Evolutionary conservation across 53 echinoderm and acorn worm genomes (phyloP), one percentile per base, ranked within the genome.

Genomic region (Hippasteria phrygiana): DNA sequence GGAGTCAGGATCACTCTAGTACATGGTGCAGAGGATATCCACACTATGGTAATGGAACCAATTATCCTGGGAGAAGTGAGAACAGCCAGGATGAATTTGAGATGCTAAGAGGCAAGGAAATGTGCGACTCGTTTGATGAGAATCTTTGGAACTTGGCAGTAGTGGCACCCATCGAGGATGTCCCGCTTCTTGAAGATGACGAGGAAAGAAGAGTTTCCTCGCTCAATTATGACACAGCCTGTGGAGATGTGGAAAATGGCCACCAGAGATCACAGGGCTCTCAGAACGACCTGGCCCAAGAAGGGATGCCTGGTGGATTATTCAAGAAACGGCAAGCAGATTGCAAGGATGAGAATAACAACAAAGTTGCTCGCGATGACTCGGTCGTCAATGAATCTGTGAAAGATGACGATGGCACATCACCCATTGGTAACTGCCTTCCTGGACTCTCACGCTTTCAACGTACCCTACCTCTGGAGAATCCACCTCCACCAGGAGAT

Each of bases 341-440:
- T 5, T 48, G 59, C 42, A 47, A 83, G 2, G 13, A 0, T n/a
- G 47, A 64, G 51, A 36, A 33, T 36, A 34, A 51, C 53, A 27
- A 24, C 12, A n/a, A n/a, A n/a, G n/a, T n/a, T n/a, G n/a, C n/a
- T n/a, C n/a, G n/a, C n/a, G 53, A 85, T 70, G 24, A 47, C 6
- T 71, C 85, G 1, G 37, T 71, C 70, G 35, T 85, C 48, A 67
- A 85, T 50, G 85, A 85, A 13, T 69, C 85, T 48, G 85, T 85
- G 31, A 51, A 70, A 38, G 54, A 71, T 39, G 85, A 53, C 3
- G 38, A 12, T 3, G 4, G 35, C 71, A 36, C 6, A 32, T 46
- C 53, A 22, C 70, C 71, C 4, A 12, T 14, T 0, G 75, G 18
- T 1, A 39, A 24, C 50, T 27, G 10, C 27, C 70, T 85, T 69